Percentiles rank a stretch among this genome's conserved stretches.
Conservation (phyloP, 2,113 vertebrate species). For the Chascanopsetta lugubris region DNA sequence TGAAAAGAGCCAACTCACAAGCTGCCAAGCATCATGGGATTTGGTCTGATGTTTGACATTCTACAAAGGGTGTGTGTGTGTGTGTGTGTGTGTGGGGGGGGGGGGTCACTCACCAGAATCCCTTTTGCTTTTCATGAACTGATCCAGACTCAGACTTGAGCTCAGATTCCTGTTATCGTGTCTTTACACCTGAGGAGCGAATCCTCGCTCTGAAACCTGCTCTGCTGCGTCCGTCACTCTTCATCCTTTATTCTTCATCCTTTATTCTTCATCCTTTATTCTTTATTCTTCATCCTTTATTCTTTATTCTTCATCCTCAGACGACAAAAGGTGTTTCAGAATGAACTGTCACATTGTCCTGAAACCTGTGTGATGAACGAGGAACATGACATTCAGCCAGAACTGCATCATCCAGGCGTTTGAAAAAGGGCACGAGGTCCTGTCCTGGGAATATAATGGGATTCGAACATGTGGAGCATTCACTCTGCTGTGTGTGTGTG, state of each 20-base stretch:
- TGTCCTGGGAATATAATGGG: neutral
- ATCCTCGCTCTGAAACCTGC: neutral
- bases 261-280: too few species aligned
- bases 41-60: conserved; percentile 40
- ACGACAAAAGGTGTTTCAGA: neutral
- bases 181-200: neutral
- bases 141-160: neutral
- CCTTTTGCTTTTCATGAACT: conserved; percentile 1
- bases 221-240: neutral
- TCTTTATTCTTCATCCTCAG: neutral
- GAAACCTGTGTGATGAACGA: neutral
- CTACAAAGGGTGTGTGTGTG: too few species aligned
- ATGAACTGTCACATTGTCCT: neutral
- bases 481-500: too few species aligned
- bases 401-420: neutral
- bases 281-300: too few species aligned
- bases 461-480: neutral
- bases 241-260: neutral
- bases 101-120: conserved; percentile 10
- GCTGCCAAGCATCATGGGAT: conserved; percentile 19
- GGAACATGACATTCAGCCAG: neutral
- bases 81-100: too few species aligned
- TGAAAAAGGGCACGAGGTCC: neutral
- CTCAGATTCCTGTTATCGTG: neutral
- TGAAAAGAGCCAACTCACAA: conserved; percentile 35